Base-by-base conservation (phyloP, 2,888 invertebrate genomes). In the Monoplex corrugatus region DNA sequence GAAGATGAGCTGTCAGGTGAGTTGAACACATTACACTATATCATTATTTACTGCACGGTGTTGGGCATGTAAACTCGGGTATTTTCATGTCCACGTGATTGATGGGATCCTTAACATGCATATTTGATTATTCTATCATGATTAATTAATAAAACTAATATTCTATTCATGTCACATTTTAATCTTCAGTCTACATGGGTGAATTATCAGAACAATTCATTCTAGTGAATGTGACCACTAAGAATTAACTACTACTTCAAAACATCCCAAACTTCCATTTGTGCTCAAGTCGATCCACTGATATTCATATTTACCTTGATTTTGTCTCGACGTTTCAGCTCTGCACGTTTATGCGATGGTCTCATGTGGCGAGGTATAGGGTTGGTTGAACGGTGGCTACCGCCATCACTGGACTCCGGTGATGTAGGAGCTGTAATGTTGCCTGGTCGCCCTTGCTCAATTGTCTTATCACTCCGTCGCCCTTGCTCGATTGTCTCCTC, bases 261-360 rank as follows among this genome's bases (percentile, higher is more conserved):
- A 83, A n/a, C 43, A 6, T 19, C 45, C 23, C 43, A 83, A n/a
- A 45, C 38, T 13, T 19, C 43, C 19, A 23, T 1, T 50, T 35
- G 32, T 68, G 13, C 63, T 45, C 8, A n/a, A 68, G 28, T 35
- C 35, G 32, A 68, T 57, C 10, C 10, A 44, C n/a, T n/a, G 28
- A 68, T 10, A 87, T 28, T 44, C 45, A 68, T 57, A 87, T 35
- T 44, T 50, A 92, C 92, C 91, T 92, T 92, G 57, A 92, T 92
- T 78, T 91, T 92, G 38, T 89, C 91, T 16, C 92, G 45, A 10
- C 92, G 90, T 63, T 91, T 92, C 45, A 92, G 88, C 83, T 92
- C 92, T 23, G 92, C 92, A 50, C 91, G 80, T 32, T 89, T 92
- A 72, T 92, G 92, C 13, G 92, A 90, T 19, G 91, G 91, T 44